Percentiles rank a stretch among this genome's conserved stretches.
These are phyloP conservation scores for Euwallacea fornicatus DNA, from an alignment of 1,140 invertebrate species.

Conservation along the genomic window DNA sequence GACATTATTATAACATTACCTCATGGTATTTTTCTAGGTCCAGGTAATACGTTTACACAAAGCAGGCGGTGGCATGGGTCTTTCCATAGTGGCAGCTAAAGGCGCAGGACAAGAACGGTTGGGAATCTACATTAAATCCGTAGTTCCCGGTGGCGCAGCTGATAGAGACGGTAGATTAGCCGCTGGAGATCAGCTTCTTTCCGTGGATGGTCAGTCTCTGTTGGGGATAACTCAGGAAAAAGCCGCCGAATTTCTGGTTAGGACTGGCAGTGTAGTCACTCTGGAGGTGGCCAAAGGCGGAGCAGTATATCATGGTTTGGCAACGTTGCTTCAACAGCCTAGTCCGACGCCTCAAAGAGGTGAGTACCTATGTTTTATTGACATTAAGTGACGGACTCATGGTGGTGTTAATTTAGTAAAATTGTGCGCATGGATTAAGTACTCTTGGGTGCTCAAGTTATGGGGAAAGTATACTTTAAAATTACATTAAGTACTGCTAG, in stretches of 20 bases:
- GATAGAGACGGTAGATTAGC: slow-evolving; percentile 91
- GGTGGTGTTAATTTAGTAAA: neutral
- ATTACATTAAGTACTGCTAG: neutral
- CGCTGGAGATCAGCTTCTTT: slow-evolving; percentile 92
- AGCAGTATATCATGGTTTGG: slow-evolving; percentile 94
- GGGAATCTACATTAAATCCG: slow-evolving; percentile 97
- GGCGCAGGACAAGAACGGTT: slow-evolving; percentile 87
- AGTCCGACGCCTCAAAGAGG: slow-evolving; percentile 82
- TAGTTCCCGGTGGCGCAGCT: slow-evolving; percentile 93
- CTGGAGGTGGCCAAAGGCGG: slow-evolving; percentile 97
- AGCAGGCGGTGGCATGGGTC: slow-evolving; percentile 87
- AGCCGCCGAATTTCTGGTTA: slow-evolving; percentile 93
- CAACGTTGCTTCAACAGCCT: slow-evolving; percentile 89
- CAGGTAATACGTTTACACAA: slow-evolving; percentile 89
- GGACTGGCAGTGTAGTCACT: slow-evolving; percentile 90
- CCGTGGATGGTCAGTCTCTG: slow-evolving; percentile 95
- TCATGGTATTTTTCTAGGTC: slow-evolving; percentile 57
- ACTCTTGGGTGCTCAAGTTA: neutral
- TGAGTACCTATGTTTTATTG: slow-evolving; percentile 53
- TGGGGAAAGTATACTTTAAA: slow-evolving; percentile 17
- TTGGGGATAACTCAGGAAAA: slow-evolving; percentile 93
- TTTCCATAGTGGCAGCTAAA: slow-evolving; percentile 92
- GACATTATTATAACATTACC: neutral
- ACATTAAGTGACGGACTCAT: neutral
- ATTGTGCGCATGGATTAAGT: neutral